Percentiles rank a stretch among this genome's conserved stretches.
These are phyloP conservation scores for Lasioglossum lativentre DNA, from an alignment of 2,888 invertebrate genomes.

Conservation along the genomic window DNA sequence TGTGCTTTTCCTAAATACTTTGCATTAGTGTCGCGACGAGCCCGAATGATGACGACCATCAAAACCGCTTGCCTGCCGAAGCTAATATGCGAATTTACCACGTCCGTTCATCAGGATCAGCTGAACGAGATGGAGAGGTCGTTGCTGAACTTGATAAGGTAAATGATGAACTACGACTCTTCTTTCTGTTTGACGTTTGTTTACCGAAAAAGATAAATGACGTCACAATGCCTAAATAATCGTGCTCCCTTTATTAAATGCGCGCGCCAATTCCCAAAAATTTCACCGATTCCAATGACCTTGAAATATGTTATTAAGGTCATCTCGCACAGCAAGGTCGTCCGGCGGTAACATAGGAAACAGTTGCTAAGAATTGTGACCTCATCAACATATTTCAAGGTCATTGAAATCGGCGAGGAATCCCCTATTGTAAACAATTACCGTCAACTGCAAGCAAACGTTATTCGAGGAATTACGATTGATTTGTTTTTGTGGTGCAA, in stretches of 20 bases:
- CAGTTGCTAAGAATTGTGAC: too few relatives aligned
- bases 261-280: fast-evolving
- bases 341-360: too few relatives aligned
- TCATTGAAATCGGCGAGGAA: too few relatives aligned
- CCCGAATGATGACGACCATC: conserved; percentile 86
- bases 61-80: conserved; percentile 89
- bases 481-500: too few relatives aligned
- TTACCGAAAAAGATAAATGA: not conserved
- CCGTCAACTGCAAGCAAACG: too few relatives aligned
- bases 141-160: conserved; percentile 87
- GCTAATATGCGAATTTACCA: conserved; percentile 88
- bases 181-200: not conserved
- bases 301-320: too few relatives aligned
- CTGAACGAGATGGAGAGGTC: conserved; percentile 88
- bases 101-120: conserved; percentile 87
- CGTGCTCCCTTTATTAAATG: not conserved
- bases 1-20: conserved; percentile 54
- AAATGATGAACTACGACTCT: conserved; percentile 66
- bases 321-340: too few relatives aligned
- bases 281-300: too few relatives aligned
- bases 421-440: too few relatives aligned
- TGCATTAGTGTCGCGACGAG: conserved; percentile 83
- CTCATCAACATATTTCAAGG: too few relatives aligned
- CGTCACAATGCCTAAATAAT: not conserved
- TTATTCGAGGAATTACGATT: too few relatives aligned